phyloP scores from a whole-genome alignment of 2,888 invertebrate species.

The Tubulanus polymorphus region DNA sequence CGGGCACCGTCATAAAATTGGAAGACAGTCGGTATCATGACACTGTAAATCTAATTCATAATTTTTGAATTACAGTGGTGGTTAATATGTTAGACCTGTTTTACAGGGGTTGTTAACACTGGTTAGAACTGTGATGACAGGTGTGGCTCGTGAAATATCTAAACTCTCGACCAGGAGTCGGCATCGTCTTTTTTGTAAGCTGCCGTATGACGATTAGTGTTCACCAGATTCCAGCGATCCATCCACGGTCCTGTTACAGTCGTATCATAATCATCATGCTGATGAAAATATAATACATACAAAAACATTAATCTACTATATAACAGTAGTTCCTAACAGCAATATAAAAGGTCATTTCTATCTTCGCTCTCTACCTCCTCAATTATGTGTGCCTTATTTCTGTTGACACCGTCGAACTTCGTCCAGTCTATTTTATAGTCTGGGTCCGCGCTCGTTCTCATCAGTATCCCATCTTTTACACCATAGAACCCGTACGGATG shows the following conservation, averaged over 20 bases:
- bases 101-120: no score
- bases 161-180: not conserved
- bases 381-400: conserved; percentile 33
- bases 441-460: conserved; percentile 28
- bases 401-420: conserved; percentile 38
- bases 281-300: conserved; percentile 21
- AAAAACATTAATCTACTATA: not conserved
- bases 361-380: not conserved
- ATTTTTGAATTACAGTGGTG: no score
- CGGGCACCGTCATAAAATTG: no score
- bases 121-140: no score
- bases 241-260: conserved; percentile 48
- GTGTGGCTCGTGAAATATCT: not conserved
- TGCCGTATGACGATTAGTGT: conserved; percentile 40
- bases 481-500: conserved; percentile 43
- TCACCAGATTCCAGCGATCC: conserved; percentile 42
- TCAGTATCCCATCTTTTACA: conserved; percentile 37
- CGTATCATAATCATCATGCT: conserved; percentile 39
- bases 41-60: no score
- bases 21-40: no score
- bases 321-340: not conserved
- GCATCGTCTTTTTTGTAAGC: conserved; percentile 18
- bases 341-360: not conserved
- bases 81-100: no score
- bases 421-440: conserved; percentile 39